Base-by-base conservation (phyloP, 2,888 invertebrate species). In the Drosophila mayaguana region DNA sequence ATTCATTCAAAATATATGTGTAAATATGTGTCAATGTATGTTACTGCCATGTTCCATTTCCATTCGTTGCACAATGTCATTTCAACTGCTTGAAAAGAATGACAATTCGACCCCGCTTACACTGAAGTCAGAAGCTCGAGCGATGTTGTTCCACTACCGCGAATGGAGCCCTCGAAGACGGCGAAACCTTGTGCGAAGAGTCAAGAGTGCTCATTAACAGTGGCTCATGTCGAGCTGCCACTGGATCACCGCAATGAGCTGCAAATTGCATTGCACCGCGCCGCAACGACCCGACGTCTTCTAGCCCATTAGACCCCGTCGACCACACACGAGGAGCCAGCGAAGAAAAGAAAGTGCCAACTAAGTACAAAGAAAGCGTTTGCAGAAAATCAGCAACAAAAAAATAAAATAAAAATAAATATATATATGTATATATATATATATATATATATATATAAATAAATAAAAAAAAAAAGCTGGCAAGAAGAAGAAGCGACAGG, bases 271-370 rank as follows among this genome's bases (percentile, higher is more conserved):
- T 32, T 11, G 54, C 38, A 22, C 40, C 45, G 40, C 45, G 48
- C 60, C 67, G n/a, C 63, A 40, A 22, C 62, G 63, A 60, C 61
- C 53, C 54, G 18, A 50, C 38, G 51, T 34, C 65, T 34, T 20
- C 12, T 48, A 65, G 55, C 74, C 77, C 78, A 78, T 78, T 76
- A 76, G 73, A 68, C 76, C 22, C 18, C n/a, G 56, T 25, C 36
- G 77, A 64, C 77, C 78, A 71, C 77, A 78, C 77, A 71, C 66
- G 63, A 48, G 63, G 61, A 57, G 57, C n/a, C 38, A 14, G 63
- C 48, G 59, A 65, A 40, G 66, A 68, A 72, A 77, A 77, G 76
- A 76, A 76, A 76, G 76, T 76, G 68, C 59, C 77, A 62, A 59
- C 48, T 53, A 61, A 64, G 68, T 50, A 51, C 72, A 68, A 76